These are phyloP conservation scores for Sardinella longiceps DNA, from an alignment of 2,797 vertebrate genomes.

Conservation along the genomic window DNA sequence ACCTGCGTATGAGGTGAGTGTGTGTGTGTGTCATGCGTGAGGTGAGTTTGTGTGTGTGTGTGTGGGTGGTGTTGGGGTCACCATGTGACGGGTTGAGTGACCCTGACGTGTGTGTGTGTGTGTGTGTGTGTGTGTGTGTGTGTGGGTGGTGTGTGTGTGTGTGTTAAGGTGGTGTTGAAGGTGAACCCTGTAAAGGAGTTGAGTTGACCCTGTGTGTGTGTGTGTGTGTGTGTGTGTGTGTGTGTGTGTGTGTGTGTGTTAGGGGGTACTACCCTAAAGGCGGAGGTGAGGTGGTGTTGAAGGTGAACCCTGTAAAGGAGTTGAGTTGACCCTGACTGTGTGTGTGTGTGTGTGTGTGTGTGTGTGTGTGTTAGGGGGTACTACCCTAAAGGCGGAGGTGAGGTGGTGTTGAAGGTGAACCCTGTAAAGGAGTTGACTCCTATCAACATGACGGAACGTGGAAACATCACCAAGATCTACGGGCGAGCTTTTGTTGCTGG, in stretches of 20 bases:
- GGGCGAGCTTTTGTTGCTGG: conserved; percentile 93
- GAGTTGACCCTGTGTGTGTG: not conserved
- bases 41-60: not conserved
- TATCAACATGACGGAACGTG: conserved; percentile 85
- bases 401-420: conserved; percentile 84
- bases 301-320: no score
- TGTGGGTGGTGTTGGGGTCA: no score
- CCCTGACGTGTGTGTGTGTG: not conserved
- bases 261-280: conserved; percentile 95
- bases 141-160: conserved; percentile 36
- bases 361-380: conserved; percentile 80
- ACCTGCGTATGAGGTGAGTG: conserved; percentile 87
- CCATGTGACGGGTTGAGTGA: no score
- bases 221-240: conserved; percentile 30
- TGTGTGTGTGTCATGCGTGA: no score
- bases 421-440: conserved; percentile 88
- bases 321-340: no score
- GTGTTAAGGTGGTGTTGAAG: no score
- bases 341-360: conserved; percentile 10
- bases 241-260: conserved; percentile 36
- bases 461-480: conserved; percentile 91
- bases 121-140: not conserved
- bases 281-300: no score
- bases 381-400: conserved; percentile 94
- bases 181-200: no score